Conservation (phyloP, 2,888 invertebrate genomes). For the Epinotia ramella region DNA sequence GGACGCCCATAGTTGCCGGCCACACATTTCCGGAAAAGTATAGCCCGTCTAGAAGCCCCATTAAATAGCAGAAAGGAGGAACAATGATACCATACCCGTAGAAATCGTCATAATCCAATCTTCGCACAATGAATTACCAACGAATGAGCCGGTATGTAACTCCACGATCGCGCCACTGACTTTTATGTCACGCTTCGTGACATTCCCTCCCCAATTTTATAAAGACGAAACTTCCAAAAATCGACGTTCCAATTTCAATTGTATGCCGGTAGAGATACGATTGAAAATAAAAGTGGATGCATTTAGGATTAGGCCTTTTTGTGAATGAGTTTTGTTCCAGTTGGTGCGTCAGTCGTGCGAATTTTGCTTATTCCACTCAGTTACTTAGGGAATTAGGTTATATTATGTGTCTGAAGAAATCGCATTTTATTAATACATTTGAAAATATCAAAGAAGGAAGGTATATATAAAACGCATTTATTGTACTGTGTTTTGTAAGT, state of each 20-base stretch:
- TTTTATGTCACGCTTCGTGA: slow-evolving; percentile 12
- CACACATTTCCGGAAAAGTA: too few species aligned
- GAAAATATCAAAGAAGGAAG: too few species aligned
- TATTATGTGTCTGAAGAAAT: neutral
- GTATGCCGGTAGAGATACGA: neutral
- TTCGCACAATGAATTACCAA: neutral
- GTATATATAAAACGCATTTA: too few species aligned
- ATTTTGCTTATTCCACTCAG: slow-evolving; percentile 9
- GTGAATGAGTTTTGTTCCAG: slow-evolving; percentile 6
- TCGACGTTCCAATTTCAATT: neutral
- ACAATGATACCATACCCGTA: too few species aligned
- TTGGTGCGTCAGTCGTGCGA: neutral
- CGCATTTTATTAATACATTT: neutral
- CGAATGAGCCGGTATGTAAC: neutral
- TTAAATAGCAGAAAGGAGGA: too few species aligned
- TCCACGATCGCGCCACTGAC: slow-evolving; percentile 5
- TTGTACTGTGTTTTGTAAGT: too few species aligned
- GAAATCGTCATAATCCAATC: neutral
- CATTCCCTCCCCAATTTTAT: neutral
- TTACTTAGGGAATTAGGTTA: slow-evolving; percentile 1
- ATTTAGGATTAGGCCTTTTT: neutral
- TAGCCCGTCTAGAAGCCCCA: too few species aligned
- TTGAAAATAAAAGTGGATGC: neutral
- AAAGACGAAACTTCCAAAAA: neutral
- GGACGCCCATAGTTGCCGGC: too few species aligned